Percentiles rank a stretch among this genome's conserved stretches.
phyloP scores from a whole-genome alignment of 2,113 vertebrate genomes.

The Pampusana beccarii region DNA sequence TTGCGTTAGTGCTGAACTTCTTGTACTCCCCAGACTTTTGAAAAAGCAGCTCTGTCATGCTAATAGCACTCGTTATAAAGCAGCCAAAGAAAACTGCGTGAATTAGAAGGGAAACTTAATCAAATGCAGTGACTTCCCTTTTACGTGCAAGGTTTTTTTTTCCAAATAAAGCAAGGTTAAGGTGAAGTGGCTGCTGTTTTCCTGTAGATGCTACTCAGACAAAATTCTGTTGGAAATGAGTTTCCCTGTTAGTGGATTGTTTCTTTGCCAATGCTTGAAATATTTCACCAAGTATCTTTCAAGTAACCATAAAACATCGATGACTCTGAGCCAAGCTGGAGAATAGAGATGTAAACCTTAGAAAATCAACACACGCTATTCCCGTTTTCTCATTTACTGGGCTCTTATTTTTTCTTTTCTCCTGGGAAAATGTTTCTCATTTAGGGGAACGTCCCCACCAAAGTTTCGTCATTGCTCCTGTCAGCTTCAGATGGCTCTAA shows the following conservation, averaged over 20 bases:
- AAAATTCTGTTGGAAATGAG: background rate
- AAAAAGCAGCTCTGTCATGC: background rate
- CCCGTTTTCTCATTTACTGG: background rate
- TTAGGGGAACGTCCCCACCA: background rate
- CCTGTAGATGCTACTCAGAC: background rate
- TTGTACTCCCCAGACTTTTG: background rate
- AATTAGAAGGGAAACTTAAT: background rate
- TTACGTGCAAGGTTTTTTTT: background rate
- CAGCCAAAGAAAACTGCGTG: background rate
- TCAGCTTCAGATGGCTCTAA: background rate
- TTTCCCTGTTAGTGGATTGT: background rate
- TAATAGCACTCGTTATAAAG: background rate
- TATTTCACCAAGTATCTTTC: slow-evolving; percentile 17
- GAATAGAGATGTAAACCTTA: background rate
- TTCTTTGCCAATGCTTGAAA: background rate
- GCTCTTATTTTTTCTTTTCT: background rate
- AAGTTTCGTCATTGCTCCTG: background rate
- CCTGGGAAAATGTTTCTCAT: background rate
- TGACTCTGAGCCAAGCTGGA: background rate
- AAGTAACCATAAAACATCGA: background rate
- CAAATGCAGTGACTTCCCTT: background rate
- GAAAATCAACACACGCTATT: background rate
- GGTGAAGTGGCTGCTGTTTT: background rate
- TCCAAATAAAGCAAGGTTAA: background rate
- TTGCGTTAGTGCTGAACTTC: background rate